These are phyloP conservation scores for Ivindomyrus marchei DNA, from an alignment of 2,113 vertebrate species.

Conservation along the genomic window DNA sequence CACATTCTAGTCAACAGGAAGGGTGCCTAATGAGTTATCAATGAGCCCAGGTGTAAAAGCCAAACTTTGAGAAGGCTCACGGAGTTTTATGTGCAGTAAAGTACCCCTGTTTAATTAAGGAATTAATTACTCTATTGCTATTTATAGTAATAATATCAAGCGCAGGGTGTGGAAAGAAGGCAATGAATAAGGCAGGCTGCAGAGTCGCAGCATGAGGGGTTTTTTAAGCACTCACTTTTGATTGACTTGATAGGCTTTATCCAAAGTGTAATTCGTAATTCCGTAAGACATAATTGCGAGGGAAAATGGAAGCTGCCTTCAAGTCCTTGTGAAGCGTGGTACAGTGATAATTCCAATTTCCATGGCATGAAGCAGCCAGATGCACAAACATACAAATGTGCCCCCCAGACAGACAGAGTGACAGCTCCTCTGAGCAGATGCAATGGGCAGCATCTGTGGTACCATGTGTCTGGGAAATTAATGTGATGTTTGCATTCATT, in stretches of 20 bases:
- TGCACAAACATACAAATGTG: not conserved
- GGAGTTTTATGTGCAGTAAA: not conserved
- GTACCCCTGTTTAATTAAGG: not conserved
- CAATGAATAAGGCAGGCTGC: not conserved
- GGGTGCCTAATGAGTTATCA: not conserved
- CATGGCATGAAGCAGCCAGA: not conserved
- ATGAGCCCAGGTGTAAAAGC: not conserved
- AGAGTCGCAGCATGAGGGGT: not conserved
- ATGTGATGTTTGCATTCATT: not conserved
- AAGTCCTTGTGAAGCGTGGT: not conserved
- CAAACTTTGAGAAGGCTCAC: not conserved
- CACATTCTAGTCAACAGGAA: not conserved
- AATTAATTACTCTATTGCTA: not conserved
- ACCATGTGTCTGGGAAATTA: conserved; percentile 1
- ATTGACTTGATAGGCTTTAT: not conserved
- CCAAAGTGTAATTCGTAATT: not conserved
- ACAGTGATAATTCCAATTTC: not conserved
- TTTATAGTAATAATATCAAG: not conserved
- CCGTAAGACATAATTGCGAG: not conserved
- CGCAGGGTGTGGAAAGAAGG: not conserved
- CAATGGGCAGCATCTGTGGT: not conserved
- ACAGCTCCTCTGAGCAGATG: not conserved
- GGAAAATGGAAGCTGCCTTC: not conserved
- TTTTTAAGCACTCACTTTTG: not conserved
- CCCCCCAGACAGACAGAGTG: not conserved